Percentiles rank a stretch among this genome's conserved stretches.
These are phyloP conservation scores for Anoplius nigerrimus DNA, from an alignment of 2,888 invertebrate species.

Conservation along the genomic window DNA sequence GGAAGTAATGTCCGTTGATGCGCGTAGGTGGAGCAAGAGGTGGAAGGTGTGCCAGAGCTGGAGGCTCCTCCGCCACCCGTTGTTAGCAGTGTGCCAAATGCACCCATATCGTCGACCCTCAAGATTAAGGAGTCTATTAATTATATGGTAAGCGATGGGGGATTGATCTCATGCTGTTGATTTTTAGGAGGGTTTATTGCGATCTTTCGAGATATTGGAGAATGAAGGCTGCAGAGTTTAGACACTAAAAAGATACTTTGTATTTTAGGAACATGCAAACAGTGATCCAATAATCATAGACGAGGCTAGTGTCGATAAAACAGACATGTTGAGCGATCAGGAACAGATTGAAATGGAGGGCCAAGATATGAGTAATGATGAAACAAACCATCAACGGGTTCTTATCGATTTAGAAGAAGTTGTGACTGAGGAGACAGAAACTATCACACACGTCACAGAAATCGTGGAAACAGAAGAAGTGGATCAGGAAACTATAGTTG, in stretches of 20 bases:
- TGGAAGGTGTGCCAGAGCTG: slow-evolving; percentile 62
- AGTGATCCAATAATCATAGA: slow-evolving; percentile 45
- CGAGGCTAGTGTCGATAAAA: slow-evolving; percentile 53
- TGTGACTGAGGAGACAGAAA: slow-evolving; percentile 56
- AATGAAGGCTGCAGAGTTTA: too few species aligned
- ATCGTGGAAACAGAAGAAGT: slow-evolving; percentile 55
- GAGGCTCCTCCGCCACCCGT: slow-evolving; percentile 64
- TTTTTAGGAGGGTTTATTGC: too few species aligned
- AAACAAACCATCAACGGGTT: slow-evolving; percentile 35
- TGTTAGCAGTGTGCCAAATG: slow-evolving; percentile 60
- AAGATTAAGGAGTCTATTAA: slow-evolving; percentile 55
- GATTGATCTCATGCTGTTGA: too few species aligned
- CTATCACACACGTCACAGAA: slow-evolving; percentile 49
- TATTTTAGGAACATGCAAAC: slow-evolving; percentile 27
- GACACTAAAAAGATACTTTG: too few species aligned
- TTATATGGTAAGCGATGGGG: slow-evolving; percentile 43
- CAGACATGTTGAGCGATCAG: slow-evolving; percentile 47
- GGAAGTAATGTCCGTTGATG: slow-evolving; percentile 45
- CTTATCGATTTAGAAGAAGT: slow-evolving; percentile 56
- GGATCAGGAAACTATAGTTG: slow-evolving; percentile 42
- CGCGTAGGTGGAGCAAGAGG: slow-evolving; percentile 58
- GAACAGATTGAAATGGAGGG: slow-evolving; percentile 49
- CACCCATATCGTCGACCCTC: slow-evolving; percentile 56
- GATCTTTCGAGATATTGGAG: too few species aligned
- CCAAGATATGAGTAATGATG: slow-evolving; percentile 43